Evolutionary conservation across 2,888 invertebrate genomes (phyloP).

Genomic region (Cataglyphis albicans): DNA sequence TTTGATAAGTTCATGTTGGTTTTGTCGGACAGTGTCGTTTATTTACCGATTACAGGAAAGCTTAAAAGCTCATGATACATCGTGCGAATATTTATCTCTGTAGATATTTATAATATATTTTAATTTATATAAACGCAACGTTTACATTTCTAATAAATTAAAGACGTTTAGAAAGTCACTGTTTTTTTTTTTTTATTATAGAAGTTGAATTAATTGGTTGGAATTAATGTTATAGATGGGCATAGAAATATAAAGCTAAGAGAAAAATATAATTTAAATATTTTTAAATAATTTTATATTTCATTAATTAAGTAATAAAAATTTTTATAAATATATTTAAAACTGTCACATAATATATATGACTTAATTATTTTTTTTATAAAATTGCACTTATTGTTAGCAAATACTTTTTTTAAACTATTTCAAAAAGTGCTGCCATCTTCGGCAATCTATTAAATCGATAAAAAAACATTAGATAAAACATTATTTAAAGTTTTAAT

Average conservation of each 20-base stretch:
- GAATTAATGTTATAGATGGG: background rate
- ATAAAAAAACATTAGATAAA: background rate
- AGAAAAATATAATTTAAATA: background rate
- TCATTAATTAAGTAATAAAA: background rate
- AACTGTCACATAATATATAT: background rate
- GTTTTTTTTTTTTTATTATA: background rate
- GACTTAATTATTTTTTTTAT: conserved; percentile 3
- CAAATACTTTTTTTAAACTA: background rate
- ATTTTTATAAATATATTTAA: background rate
- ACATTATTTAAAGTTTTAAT: background rate
- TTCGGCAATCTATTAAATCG: background rate
- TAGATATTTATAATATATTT: conserved; percentile 4
- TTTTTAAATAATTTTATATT: background rate
- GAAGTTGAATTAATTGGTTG: too few species aligned
- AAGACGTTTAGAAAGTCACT: background rate
- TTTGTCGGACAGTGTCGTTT: background rate
- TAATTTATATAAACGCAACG: background rate
- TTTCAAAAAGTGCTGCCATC: conserved; percentile 18
- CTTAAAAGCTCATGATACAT: background rate
- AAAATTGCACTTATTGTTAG: background rate
- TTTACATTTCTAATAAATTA: too few species aligned
- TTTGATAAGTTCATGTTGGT: conserved; percentile 14
- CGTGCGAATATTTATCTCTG: background rate
- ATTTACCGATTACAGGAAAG: conserved; percentile 32
- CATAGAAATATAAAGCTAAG: background rate